Percentiles rank a stretch among this genome's conserved stretches.
Conservation (phyloP, 2,888 invertebrate genomes). For the Thera obeliscata region DNA sequence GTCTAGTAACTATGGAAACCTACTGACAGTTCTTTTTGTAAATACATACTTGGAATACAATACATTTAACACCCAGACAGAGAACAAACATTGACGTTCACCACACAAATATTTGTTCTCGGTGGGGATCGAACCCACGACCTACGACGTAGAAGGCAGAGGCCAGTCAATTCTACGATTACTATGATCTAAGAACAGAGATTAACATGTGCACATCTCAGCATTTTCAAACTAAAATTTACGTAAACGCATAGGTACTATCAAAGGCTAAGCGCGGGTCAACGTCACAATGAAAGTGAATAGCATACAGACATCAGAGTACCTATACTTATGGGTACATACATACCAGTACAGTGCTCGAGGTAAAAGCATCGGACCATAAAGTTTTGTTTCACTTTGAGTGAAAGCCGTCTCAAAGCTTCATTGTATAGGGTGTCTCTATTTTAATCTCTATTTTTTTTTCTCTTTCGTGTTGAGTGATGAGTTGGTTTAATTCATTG, state of each 20-base stretch:
- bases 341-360: slow-evolving; percentile 37
- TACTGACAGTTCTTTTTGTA: too few relatives aligned
- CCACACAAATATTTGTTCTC: too few relatives aligned
- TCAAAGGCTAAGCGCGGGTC: slow-evolving; percentile 37
- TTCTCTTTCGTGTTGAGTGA: neutral
- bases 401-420: slow-evolving; percentile 39
- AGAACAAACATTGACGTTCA: too few relatives aligned
- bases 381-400: slow-evolving; percentile 54
- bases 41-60: too few relatives aligned
- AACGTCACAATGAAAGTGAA: slow-evolving; percentile 49
- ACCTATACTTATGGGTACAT: slow-evolving; percentile 9
- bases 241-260: neutral
- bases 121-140: too few relatives aligned
- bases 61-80: too few relatives aligned
- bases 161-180: too few relatives aligned
- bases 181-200: neutral
- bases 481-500: neutral
- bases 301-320: slow-evolving; percentile 27
- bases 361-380: slow-evolving; percentile 57
- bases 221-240: slow-evolving; percentile 6
- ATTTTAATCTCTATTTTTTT: neutral
- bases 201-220: neutral
- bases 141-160: too few relatives aligned
- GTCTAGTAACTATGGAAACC: too few relatives aligned
- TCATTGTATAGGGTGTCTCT: slow-evolving; percentile 27